phyloP scores from a whole-genome alignment of 1,140 invertebrate species.

The Platyura marginata region DNA sequence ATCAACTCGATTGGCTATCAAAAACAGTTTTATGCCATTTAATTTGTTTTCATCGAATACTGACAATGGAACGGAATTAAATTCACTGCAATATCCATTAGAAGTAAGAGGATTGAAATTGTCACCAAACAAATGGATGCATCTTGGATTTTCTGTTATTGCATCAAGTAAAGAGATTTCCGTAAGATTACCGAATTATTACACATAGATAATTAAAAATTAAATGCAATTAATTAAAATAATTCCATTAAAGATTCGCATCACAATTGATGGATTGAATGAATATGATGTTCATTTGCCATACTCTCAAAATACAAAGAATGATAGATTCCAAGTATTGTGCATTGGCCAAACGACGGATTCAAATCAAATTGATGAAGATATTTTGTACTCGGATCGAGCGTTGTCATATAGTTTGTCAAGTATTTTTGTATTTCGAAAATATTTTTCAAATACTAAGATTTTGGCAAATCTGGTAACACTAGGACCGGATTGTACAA shows the following conservation, averaged over 20 bases:
- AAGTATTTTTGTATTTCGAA: constrained; percentile 9
- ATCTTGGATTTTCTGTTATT: constrained; percentile 14
- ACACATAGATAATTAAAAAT: no score
- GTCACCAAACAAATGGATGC: constrained; percentile 17
- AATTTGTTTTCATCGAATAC: constrained; percentile 12
- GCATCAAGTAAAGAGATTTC: constrained; percentile 11
- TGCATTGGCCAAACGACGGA: no score
- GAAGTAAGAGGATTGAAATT: constrained; percentile 13
- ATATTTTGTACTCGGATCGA: no score
- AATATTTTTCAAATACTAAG: constrained; percentile 11
- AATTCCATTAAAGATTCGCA: constrained; percentile 1
- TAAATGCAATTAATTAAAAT: no score
- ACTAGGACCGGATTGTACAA: constrained; percentile 20
- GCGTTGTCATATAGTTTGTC: constrained; percentile 14
- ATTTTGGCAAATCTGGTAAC: constrained; percentile 16
- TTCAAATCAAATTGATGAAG: no score
- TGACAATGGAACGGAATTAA: background rate
- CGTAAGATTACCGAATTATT: no score
- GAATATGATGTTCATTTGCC: constrained; percentile 13
- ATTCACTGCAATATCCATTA: constrained; percentile 9
- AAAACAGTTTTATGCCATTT: constrained; percentile 21
- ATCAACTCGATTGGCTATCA: constrained; percentile 16
- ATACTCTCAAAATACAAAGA: constrained; percentile 7
- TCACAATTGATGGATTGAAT: constrained; percentile 16
- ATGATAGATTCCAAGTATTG: constrained; percentile 2